Evolutionary conservation across 2,797 vertebrate genomes (phyloP).

Genomic region (Hemibagrus guttatus): DNA sequence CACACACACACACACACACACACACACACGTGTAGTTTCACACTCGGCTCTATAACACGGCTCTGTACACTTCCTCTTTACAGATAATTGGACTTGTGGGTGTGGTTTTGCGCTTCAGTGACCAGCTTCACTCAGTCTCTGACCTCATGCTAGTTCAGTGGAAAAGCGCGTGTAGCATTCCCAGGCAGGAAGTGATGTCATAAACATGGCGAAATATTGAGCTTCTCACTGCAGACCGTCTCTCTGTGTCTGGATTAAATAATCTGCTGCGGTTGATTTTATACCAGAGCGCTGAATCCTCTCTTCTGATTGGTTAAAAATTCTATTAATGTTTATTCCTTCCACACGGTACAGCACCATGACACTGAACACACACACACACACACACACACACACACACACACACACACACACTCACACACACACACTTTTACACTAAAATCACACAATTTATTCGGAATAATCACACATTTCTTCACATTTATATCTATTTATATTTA

Average conservation of each 20-base stretch:
- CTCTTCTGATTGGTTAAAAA: background rate
- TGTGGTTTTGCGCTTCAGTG: conserved; percentile 18
- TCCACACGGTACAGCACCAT: no score
- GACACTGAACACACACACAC: no score
- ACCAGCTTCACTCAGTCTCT: conserved; percentile 52
- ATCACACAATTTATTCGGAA: no score
- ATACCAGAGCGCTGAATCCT: background rate
- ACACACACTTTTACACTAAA: no score
- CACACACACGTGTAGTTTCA: background rate
- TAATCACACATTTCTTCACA: no score
- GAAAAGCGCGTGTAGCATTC: conserved; percentile 39
- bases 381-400: no score
- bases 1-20: conserved; percentile 16
- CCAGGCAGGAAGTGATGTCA: background rate
- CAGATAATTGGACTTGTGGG: background rate
- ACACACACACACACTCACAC: no score
- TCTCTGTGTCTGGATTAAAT: background rate
- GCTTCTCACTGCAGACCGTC: background rate
- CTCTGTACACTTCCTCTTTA: background rate
- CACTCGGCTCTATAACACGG: background rate
- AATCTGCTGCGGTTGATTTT: background rate
- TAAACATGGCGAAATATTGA: background rate
- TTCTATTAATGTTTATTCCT: background rate
- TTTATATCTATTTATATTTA: no score
- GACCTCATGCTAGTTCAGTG: conserved; percentile 64